These are phyloP conservation scores for Gadus chalcogrammus DNA, from an alignment of 2,113 vertebrate genomes.

Conservation along the genomic window DNA sequence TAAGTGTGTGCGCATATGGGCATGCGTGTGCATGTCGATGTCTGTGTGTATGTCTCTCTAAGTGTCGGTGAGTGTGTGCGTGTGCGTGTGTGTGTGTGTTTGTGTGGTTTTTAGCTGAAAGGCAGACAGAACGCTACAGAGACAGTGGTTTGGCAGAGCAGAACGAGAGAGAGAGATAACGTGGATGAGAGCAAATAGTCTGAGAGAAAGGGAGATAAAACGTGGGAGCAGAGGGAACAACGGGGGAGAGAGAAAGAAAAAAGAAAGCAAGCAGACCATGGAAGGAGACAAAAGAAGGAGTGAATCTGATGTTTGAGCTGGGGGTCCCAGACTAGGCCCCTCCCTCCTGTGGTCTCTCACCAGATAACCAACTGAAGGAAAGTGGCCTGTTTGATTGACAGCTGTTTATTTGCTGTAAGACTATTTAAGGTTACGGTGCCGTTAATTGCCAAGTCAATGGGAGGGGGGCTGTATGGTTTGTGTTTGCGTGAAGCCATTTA, in stretches of 20 bases:
- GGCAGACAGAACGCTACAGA: slow-evolving; percentile 71
- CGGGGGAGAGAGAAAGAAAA: neutral
- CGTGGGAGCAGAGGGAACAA: too few species aligned
- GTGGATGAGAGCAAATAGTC: slow-evolving; percentile 24
- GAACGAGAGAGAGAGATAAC: slow-evolving; percentile 15
- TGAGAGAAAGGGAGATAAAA: neutral
- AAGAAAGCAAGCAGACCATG: slow-evolving; percentile 46
- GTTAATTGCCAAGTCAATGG: slow-evolving; percentile 42
- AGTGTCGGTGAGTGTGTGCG: neutral
- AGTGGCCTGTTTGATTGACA: slow-evolving; percentile 47
- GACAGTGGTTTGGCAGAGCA: slow-evolving; percentile 83
- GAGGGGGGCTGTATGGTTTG: slow-evolving; percentile 44
- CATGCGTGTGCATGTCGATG: neutral
- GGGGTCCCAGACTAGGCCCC: slow-evolving; percentile 47
- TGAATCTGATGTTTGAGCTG: slow-evolving; percentile 46
- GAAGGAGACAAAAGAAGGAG: slow-evolving; percentile 51
- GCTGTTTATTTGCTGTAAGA: slow-evolving; percentile 36
- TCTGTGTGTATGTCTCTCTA: neutral
- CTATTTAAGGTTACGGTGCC: slow-evolving; percentile 36
- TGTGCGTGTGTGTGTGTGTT: slow-evolving; percentile 22
- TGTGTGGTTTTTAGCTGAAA: slow-evolving; percentile 69
- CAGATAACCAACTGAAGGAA: slow-evolving; percentile 31
- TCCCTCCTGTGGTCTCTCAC: slow-evolving; percentile 45
- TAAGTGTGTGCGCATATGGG: neutral
- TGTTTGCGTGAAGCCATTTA: too few species aligned